Evolutionary conservation across 2,113 vertebrate genomes (phyloP), one percentile per base, ranked within the genome.

Genomic region (Alethe diademata): DNA sequence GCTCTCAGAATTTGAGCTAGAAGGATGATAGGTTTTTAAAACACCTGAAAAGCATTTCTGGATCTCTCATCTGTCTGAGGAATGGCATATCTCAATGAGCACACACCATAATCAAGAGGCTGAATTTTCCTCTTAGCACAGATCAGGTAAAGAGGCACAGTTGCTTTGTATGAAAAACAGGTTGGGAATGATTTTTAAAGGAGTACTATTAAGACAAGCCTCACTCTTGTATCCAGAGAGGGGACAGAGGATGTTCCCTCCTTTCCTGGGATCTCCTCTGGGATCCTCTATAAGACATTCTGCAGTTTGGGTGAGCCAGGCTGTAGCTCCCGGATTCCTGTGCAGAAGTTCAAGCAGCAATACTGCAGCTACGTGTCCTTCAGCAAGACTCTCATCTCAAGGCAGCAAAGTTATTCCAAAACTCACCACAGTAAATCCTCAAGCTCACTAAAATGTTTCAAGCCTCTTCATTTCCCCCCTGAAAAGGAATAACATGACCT

Each of bases 41-140:
- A 53, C 36, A 89, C 86, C 22, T 86, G 45, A 80, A 93, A 86
- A 93, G 78, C 24, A 50, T 84, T 94, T 80, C 89, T 96, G 71
- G 78, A 18, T 26, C 17, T 56, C 92, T 91, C 78, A 69, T 85
- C 79, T 93, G 57, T 70, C 60, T 84, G 56, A 87, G 29, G 23
- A 65, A 62, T n/a, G 60, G 51, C 8, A 24, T 2, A 6, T 45
- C 35, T 54, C 26, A 48, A 12, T 80, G 67, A 86, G 70, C 50
- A 88, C 12, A 61, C 66, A 29, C 31, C 25, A 6, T 35, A 31
- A 85, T 19, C 40, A 28, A 36, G 67, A 76, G 29, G 24, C 42
- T 75, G 74, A n/a, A 43, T 76, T 53, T 90, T 40, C 40, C 43
- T 35, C 12, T 51, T 38, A 31, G 33, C 56, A 54, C 17, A 38